A percentile compares a stretch with the other conserved stretches of the same genome.
Evolutionary conservation across 2,888 invertebrate genomes (phyloP).

Genomic region (Caenorhabditis afra): DNA sequence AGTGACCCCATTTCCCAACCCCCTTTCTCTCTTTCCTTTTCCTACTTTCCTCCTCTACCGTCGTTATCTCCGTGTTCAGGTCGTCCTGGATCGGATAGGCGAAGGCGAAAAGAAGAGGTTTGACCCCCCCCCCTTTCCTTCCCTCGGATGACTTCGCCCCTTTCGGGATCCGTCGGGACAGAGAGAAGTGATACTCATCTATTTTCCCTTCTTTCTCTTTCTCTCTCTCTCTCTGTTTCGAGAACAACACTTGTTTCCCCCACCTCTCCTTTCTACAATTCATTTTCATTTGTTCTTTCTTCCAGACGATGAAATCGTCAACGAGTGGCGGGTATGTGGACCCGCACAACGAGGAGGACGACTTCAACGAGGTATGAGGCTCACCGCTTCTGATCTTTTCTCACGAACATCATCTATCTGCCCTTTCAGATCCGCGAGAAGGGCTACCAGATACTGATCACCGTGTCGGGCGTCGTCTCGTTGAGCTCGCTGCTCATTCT

Average conservation of each 20-base stretch:
- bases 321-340: conserved; percentile 47
- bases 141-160: too few relatives aligned
- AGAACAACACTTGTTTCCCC: conserved; percentile 1
- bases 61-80: conserved; percentile 30
- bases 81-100: conserved; percentile 40
- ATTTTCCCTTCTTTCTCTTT: conserved; percentile 25
- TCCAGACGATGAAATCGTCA: conserved; percentile 45
- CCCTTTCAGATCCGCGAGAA: conserved; percentile 62
- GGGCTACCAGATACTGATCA: conserved; percentile 71
- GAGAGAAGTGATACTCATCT: conserved; percentile 54
- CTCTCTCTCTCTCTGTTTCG: conserved; percentile 32
- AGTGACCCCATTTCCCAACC: conserved; percentile 4
- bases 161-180: conserved; percentile 21
- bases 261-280: not conserved
- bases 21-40: not conserved
- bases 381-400: too few relatives aligned
- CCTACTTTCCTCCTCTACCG: conserved; percentile 22
- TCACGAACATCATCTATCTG: not conserved
- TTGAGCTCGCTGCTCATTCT: conserved; percentile 73
- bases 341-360: conserved; percentile 39
- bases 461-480: conserved; percentile 71
- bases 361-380: conserved; percentile 43
- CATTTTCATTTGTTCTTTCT: conserved; percentile 3
- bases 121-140: conserved; percentile 36
- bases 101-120: conserved; percentile 33